Evolutionary conservation across 92 coral and sea anemone genomes (phyloP).

Genomic region (Epizoanthus stellaris): DNA sequence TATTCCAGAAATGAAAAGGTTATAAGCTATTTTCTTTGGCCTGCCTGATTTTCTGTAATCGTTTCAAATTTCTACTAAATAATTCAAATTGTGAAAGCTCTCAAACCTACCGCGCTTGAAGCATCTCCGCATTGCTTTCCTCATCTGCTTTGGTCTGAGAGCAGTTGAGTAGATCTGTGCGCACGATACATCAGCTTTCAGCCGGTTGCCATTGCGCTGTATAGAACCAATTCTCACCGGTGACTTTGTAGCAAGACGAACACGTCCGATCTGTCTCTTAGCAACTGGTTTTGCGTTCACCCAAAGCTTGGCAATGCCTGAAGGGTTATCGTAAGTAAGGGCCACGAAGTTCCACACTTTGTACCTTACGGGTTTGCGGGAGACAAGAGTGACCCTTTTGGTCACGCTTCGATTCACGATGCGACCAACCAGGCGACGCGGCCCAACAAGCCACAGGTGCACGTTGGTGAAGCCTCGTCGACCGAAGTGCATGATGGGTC

Average conservation of each 20-base stretch:
- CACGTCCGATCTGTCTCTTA: conserved; percentile 57
- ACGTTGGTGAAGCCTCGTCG: conserved; percentile 60
- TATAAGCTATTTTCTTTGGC: too few relatives aligned
- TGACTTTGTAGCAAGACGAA: conserved; percentile 59
- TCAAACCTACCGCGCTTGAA: conserved; percentile 59
- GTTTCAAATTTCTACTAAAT: neutral
- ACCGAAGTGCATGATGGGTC: conserved; percentile 74
- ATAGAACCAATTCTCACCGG: conserved; percentile 78
- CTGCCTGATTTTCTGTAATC: neutral
- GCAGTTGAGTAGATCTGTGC: conserved; percentile 76
- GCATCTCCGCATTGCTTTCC: conserved; percentile 75
- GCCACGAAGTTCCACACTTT: conserved; percentile 80
- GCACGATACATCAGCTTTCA: conserved; percentile 78
- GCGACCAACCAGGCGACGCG: conserved; percentile 63
- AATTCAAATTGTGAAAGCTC: too few relatives aligned
- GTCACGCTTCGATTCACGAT: conserved; percentile 57
- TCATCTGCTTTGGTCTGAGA: conserved; percentile 60
- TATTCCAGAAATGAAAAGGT: too few relatives aligned
- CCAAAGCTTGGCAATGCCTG: conserved; percentile 74
- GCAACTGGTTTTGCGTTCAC: conserved; percentile 67
- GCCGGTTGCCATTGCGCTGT: conserved; percentile 58
- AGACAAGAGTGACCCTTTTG: conserved; percentile 46
- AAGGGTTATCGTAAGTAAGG: conserved; percentile 66
- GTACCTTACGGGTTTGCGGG: conserved; percentile 42
- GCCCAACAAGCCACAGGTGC: conserved; percentile 70